Evolutionary conservation across 2,797 vertebrate species (phyloP), one percentile per base, ranked within the genome.

Genomic region (Gastrophryne carolinensis): DNA sequence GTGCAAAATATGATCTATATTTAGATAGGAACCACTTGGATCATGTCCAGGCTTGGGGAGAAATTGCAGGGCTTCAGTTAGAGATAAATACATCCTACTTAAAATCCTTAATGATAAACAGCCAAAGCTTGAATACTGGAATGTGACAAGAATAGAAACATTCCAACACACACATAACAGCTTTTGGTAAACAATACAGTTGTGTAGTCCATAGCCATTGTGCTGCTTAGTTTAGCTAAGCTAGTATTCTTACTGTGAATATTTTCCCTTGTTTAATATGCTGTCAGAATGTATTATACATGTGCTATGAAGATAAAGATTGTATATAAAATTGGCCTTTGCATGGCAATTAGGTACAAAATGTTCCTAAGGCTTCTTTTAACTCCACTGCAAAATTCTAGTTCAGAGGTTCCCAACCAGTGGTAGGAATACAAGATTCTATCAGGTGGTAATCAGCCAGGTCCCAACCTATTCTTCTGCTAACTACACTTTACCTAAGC

Each of bases 141-240:
- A 69, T 75, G 57, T 76, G 74, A 53, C 57, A n/a, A 54, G 57
- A 70, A 56, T 70, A 76, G 74, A 70, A 69, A 70, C 49, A 58
- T 58, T 24, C 3, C 41, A 10, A 9, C 30, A 52, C 39, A 44
- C 54, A 61, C 44, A 53, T 39, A 29, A n/a, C 49, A 32, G 30
- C 30, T n/a, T 12, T 61, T 11, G 26, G 9, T 10, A 27, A 62
- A 53, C 44, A 52, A 52, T 50, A 13, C 41, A 35, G 61, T 57
- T 72, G 57, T 35, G 21, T 24, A 53, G 58, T 27, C 5, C 24
- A 39, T 44, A 12, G 47, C 62, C n/a, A 9, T 62, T 17, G 13
- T 32, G 13, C 26, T 24, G 44, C 30, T 47, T 26, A 32, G 13
- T n/a, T n/a, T n/a, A n/a, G n/a, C n/a, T n/a, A n/a, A n/a, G n/a